These are phyloP conservation scores for Caenorhabditis wallacei DNA, from an alignment of 2,888 invertebrate genomes.

Conservation along the genomic window DNA sequence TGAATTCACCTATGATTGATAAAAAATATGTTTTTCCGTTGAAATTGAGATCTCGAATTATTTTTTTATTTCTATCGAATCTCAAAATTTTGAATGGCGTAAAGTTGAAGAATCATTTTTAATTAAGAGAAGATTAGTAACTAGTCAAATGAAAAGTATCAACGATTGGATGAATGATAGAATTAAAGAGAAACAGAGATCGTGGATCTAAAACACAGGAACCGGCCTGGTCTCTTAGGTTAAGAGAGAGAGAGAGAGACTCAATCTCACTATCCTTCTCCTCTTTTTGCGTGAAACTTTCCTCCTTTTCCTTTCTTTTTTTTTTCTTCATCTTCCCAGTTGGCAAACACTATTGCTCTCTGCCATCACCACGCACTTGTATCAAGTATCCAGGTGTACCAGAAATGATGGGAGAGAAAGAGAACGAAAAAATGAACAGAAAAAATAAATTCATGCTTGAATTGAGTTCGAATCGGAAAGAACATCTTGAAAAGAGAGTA, in stretches of 20 bases:
- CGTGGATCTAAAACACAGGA: constrained; percentile 55
- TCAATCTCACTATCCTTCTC: constrained; percentile 55
- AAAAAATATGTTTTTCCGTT: too few species aligned
- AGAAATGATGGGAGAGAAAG: constrained; percentile 29
- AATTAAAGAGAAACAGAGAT: constrained; percentile 48
- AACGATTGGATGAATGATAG: constrained; percentile 1
- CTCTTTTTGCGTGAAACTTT: constrained; percentile 44
- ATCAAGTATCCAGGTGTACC: constrained; percentile 60
- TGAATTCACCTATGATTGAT: too few species aligned
- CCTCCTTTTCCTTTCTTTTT: constrained; percentile 20
- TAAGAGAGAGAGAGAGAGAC: constrained; percentile 19
- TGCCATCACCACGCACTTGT: constrained; percentile 59
- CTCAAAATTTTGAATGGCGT: too few species aligned
- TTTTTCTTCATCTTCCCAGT: constrained; percentile 23
- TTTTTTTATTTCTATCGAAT: too few species aligned
- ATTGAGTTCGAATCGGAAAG: constrained; percentile 15
- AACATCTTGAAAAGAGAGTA: constrained; percentile 23
- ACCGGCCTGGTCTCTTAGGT: constrained; percentile 36
- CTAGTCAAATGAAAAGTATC: constrained; percentile 9
- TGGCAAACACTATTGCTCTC: constrained; percentile 54
- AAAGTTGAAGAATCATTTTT: not conserved
- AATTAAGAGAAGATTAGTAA: not conserved
- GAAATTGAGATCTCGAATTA: too few species aligned
- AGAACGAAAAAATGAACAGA: constrained; percentile 8
- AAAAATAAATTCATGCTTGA: constrained; percentile 26